Conservation (phyloP, 2,888 invertebrate species). For the Cephus pygmeus region DNA sequence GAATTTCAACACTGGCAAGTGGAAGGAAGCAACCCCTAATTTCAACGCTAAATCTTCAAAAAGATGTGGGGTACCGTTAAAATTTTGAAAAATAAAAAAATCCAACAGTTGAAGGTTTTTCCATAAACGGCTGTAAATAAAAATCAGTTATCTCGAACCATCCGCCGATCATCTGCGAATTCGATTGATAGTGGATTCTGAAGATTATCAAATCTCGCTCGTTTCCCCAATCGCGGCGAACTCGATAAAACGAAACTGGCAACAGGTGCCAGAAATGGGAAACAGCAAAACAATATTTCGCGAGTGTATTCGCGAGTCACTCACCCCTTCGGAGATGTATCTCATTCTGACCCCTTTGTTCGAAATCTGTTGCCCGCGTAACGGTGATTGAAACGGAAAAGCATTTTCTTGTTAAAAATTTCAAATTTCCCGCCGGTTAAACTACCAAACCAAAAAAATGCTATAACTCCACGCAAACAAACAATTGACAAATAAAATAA, state of each 20-base stretch:
- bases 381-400: not conserved
- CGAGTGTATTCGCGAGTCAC: not conserved
- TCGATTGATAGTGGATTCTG: not conserved
- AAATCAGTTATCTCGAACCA: not conserved
- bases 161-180: not conserved
- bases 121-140: not conserved
- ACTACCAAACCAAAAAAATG: not conserved
- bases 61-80: not conserved
- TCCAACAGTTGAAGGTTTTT: not conserved
- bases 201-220: not conserved
- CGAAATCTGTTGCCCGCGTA: not conserved
- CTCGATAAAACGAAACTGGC: not conserved
- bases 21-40: too few relatives aligned
- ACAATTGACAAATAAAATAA: not conserved
- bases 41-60: too few relatives aligned
- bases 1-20: too few relatives aligned
- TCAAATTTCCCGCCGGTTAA: not conserved
- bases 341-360: not conserved
- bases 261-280: not conserved
- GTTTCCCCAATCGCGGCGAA: not conserved
- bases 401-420: not conserved
- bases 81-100: not conserved
- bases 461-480: not conserved
- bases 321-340: constrained; percentile 1
- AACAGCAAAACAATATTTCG: not conserved